Base-by-base conservation (phyloP, 2,113 vertebrate species). In the Lepus americanus region DNA sequence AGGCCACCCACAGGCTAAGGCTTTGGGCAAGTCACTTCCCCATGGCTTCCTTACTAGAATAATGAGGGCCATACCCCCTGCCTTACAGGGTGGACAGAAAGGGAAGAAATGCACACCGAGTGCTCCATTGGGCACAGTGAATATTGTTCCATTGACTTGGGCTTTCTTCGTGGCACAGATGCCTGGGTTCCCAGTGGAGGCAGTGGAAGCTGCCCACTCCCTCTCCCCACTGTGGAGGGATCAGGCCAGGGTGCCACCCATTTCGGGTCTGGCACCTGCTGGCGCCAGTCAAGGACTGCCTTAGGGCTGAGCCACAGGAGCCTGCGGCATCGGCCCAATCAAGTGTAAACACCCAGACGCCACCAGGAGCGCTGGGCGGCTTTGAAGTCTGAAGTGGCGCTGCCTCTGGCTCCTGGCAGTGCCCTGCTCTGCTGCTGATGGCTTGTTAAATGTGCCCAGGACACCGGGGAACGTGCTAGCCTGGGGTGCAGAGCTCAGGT, bases 351-450 rank as follows among this genome's bases (percentile, higher is more conserved):
- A 96, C 0, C 16, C 98, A 98, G 99, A 99, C 97, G 98, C 99
- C 99, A 98, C 98, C 95, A 92, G 97, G 97, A 98, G 97, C 97
- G 55, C 93, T 94, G 98, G 95, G 89, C 89, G 88, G 98, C 99
- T 99, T 99, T 98, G 98, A 98, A 98, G 98, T 98, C 98, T 98
- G 98, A 97, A 87, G 92, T 90, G 96, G 97, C 97, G 94, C 98
- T 98, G 82, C 80, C 78, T n/a, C 77, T 0, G 7, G 74, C 94
- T 81, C 85, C 72, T 44, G 98, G 98, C 98, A 98, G 98, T 98
- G 98, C 98, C 98, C 98, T 98, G 98, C 98, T 99, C 99, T 98
- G 98, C 96, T 97, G 98, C 96, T 98, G 97, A 98, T 97, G 97
- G 97, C 98, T 98, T 98, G 98, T 98, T 98, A 98, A 98, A 97